A percentile compares a stretch with the other conserved stretches of the same genome.
Evolutionary conservation across 2,888 invertebrate species (phyloP).

Genomic region (Trichogramma dendrolimi): DNA sequence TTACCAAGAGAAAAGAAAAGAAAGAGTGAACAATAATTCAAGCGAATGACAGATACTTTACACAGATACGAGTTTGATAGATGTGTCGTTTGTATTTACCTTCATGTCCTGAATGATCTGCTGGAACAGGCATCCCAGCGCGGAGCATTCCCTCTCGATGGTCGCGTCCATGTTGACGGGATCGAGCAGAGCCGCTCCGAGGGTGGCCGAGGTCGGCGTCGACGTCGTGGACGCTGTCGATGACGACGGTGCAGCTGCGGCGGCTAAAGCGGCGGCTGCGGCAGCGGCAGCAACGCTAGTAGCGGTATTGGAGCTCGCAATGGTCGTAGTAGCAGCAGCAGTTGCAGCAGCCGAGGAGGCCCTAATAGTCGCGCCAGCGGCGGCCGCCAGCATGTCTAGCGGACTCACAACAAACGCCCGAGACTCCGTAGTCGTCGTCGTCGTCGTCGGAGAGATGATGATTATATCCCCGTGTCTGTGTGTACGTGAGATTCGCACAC

Average conservation of each 20-base stretch:
- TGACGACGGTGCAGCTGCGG: not conserved
- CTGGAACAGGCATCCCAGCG: conserved; percentile 85
- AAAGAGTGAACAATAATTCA: not conserved
- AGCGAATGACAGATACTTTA: not conserved
- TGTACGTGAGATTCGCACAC: too few relatives aligned
- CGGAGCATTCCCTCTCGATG: conserved; percentile 80
- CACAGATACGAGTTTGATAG: not conserved
- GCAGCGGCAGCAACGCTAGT: not conserved
- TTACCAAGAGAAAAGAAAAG: not conserved
- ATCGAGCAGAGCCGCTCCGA: not conserved
- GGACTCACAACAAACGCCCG: too few relatives aligned
- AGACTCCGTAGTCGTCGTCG: too few relatives aligned
- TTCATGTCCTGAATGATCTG: conserved; percentile 95
- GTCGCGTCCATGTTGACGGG: conserved; percentile 62
- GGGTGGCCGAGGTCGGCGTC: not conserved
- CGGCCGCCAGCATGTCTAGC: too few relatives aligned
- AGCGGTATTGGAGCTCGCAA: too few relatives aligned
- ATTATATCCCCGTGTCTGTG: too few relatives aligned
- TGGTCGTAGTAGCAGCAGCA: too few relatives aligned
- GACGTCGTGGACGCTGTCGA: not conserved
- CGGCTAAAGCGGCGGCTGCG: not conserved
- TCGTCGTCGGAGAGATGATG: too few relatives aligned
- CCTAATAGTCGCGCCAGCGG: too few relatives aligned
- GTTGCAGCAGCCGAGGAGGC: too few relatives aligned
- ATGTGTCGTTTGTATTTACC: conserved; percentile 59